These are phyloP conservation scores for Cyprinus carpio DNA, from an alignment of 2,113 vertebrate genomes.

Conservation along the genomic window DNA sequence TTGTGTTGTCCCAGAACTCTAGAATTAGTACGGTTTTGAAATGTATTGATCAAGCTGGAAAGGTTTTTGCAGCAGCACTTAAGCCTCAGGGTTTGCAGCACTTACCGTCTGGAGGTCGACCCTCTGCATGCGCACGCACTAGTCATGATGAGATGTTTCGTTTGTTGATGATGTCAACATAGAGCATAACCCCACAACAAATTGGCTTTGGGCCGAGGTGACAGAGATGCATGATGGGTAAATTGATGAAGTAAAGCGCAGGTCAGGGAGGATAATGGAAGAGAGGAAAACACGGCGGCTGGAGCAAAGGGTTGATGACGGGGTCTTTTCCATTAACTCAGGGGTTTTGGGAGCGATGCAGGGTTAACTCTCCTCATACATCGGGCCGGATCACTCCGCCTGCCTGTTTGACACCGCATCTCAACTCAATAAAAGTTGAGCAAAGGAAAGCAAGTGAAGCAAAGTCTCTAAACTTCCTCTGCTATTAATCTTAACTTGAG, in stretches of 20 bases:
- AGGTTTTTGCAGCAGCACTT: background rate
- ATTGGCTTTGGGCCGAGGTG: conserved; percentile 52
- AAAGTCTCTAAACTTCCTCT: conserved; percentile 27
- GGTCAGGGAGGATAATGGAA: conserved; percentile 73
- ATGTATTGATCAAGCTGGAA: background rate
- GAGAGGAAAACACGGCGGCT: conserved; percentile 54
- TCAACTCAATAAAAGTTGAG: conserved; percentile 39
- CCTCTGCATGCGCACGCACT: background rate
- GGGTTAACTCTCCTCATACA: conserved; percentile 62
- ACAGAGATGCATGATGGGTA: conserved; percentile 59
- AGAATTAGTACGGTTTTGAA: background rate
- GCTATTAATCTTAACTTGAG: background rate
- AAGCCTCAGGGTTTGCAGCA: background rate
- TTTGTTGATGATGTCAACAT: conserved; percentile 19
- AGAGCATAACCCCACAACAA: conserved; percentile 26
- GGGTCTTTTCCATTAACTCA: conserved; percentile 77
- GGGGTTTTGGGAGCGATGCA: conserved; percentile 55
- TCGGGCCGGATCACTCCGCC: conserved; percentile 15
- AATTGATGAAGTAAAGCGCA: conserved; percentile 64
- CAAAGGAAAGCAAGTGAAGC: conserved; percentile 22
- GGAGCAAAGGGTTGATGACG: conserved; percentile 62
- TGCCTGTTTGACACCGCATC: conserved; percentile 25
- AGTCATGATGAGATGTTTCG: conserved; percentile 26
- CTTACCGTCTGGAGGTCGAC: background rate
- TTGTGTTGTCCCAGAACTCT: background rate